These are phyloP conservation scores for Mythimna lalbum DNA, from an alignment of 2,888 invertebrate genomes.

Conservation along the genomic window DNA sequence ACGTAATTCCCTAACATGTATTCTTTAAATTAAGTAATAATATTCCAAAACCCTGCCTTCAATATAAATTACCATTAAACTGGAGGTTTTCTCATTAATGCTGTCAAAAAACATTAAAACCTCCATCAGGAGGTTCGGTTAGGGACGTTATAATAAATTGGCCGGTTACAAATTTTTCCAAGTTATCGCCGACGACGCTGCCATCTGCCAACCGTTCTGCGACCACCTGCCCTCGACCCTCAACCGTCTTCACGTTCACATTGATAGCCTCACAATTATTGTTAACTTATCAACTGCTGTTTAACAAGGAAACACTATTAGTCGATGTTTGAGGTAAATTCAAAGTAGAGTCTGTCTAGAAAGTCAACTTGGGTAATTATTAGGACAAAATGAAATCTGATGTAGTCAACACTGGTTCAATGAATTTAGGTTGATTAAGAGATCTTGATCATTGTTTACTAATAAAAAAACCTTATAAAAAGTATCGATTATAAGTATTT, in stretches of 20 bases:
- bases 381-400: too few relatives aligned
- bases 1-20: conserved; percentile 20
- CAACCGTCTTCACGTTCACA: conserved; percentile 57
- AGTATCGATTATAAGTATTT: too few relatives aligned
- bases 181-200: conserved; percentile 48
- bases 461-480: too few relatives aligned
- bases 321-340: neutral
- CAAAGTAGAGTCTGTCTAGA: too few relatives aligned
- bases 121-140: conserved; percentile 40
- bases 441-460: too few relatives aligned
- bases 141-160: conserved; percentile 52
- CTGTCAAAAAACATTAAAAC: conserved; percentile 33
- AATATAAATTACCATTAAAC: conserved; percentile 21
- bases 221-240: conserved; percentile 60
- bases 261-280: conserved; percentile 38
- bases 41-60: neutral
- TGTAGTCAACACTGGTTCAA: too few relatives aligned
- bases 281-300: conserved; percentile 28
- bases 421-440: too few relatives aligned
- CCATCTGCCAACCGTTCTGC: conserved; percentile 63
- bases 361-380: too few relatives aligned
- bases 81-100: conserved; percentile 27
- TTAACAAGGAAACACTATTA: conserved; percentile 37
- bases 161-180: conserved; percentile 56
- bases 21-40: neutral